Conservation (phyloP, 2,888 invertebrate species). For the Drosophila quinaria region DNA sequence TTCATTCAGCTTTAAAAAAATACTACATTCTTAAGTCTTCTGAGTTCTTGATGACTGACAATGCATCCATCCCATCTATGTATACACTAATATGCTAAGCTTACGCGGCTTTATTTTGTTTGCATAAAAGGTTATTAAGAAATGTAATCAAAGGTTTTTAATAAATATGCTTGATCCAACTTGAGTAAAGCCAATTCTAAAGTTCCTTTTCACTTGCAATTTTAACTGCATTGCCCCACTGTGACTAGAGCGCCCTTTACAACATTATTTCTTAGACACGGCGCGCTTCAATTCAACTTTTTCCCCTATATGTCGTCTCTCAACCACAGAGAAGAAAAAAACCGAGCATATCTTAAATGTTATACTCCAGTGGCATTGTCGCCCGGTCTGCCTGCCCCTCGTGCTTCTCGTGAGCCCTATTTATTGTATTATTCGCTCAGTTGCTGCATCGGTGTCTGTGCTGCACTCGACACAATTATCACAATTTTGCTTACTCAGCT, state of each 20-base stretch:
- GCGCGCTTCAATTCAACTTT: constrained; percentile 68
- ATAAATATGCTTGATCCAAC: too few relatives aligned
- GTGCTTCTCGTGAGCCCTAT: constrained; percentile 12
- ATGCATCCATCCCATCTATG: too few relatives aligned
- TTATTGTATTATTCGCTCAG: constrained; percentile 37
- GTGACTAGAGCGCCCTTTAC: constrained; percentile 62
- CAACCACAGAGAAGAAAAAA: constrained; percentile 19
- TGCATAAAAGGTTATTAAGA: too few relatives aligned
- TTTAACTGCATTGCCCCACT: constrained; percentile 42
- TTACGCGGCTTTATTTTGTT: too few relatives aligned
- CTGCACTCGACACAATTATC: constrained; percentile 78
- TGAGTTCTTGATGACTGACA: too few relatives aligned
- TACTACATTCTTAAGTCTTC: too few relatives aligned
- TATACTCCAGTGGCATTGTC: constrained; percentile 59
- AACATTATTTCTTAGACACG: constrained; percentile 63
- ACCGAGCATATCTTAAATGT: constrained; percentile 65
- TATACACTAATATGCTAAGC: too few relatives aligned
- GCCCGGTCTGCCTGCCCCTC: constrained; percentile 11
- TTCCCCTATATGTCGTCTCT: constrained; percentile 32
- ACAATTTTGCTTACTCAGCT: constrained; percentile 81
- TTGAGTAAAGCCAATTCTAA: background rate
- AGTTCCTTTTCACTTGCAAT: background rate
- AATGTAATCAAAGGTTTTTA: background rate
- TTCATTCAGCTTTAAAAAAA: too few relatives aligned
- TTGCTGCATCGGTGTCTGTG: constrained; percentile 37